phyloP scores from a whole-genome alignment of 2,113 vertebrate genomes.

The Epinephelus fuscoguttatus region DNA sequence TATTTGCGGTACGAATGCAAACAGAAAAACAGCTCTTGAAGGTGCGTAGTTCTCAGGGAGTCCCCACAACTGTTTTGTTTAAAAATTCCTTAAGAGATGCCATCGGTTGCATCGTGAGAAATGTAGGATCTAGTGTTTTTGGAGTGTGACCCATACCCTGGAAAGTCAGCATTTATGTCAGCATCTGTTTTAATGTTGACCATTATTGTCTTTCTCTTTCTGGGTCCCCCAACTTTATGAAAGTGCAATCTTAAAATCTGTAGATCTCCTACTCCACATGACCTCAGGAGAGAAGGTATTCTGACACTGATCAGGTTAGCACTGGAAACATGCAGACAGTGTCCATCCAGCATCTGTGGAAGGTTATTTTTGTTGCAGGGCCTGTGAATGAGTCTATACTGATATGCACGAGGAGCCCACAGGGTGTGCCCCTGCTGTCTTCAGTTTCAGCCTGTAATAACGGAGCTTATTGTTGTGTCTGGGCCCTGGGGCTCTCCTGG shows the following conservation, averaged over 20 bases:
- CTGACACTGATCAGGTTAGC: background rate
- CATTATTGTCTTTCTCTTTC: too few species aligned
- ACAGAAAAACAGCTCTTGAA: too few species aligned
- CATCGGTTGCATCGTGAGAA: background rate
- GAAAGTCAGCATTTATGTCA: background rate
- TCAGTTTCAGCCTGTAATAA: slow-evolving; percentile 69
- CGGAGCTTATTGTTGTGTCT: slow-evolving; percentile 72
- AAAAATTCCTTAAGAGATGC: too few species aligned
- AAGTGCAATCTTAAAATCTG: background rate
- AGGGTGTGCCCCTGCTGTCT: slow-evolving; percentile 48
- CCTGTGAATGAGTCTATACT: slow-evolving; percentile 26
- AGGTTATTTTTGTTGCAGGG: slow-evolving; percentile 31
- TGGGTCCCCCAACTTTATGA: background rate
- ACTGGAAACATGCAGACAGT: background rate
- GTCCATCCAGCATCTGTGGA: background rate
- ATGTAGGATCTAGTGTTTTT: background rate
- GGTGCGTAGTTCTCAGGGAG: too few species aligned
- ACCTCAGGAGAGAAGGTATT: background rate
- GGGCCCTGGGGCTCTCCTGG: slow-evolving; percentile 50
- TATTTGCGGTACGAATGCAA: too few species aligned
- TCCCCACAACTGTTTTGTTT: too few species aligned
- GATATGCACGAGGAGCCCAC: slow-evolving; percentile 45
- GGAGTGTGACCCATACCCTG: background rate
- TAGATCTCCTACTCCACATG: background rate
- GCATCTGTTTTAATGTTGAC: background rate